Evolutionary conservation across 2,888 invertebrate genomes (phyloP).

Genomic region (Clistopyga incitator): DNA sequence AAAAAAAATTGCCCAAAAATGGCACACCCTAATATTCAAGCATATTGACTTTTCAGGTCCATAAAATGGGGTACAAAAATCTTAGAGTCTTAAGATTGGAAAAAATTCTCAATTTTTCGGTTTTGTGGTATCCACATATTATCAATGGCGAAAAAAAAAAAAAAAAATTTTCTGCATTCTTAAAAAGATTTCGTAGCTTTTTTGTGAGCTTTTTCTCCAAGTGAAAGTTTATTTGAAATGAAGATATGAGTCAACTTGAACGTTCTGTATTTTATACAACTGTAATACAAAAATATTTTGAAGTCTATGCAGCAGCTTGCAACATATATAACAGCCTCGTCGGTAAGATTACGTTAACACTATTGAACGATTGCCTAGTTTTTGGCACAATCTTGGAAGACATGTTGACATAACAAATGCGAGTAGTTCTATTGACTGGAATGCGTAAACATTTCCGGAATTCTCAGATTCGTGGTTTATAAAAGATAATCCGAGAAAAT

Average conservation of each 20-base stretch:
- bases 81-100: no score
- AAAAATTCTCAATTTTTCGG: no score
- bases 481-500: neutral
- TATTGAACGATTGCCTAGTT: neutral
- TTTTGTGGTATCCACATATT: no score
- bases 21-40: no score
- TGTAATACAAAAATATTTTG: conserved; percentile 40
- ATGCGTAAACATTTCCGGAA: conserved; percentile 6
- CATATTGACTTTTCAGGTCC: no score
- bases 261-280: neutral
- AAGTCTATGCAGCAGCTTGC: conserved; percentile 36
- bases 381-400: conserved; percentile 52
- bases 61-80: no score
- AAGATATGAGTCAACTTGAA: neutral
- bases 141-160: no score
- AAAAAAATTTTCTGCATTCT: no score
- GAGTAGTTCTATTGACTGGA: neutral
- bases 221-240: no score
- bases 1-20: no score
- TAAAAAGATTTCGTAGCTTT: no score
- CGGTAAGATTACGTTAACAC: conserved; percentile 2
- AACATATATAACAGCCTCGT: conserved; percentile 57
- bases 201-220: no score
- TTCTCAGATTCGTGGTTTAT: neutral
- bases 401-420: conserved; percentile 14